phyloP scores from a whole-genome alignment of 2,888 invertebrate species.

The Volucella inanis region DNA sequence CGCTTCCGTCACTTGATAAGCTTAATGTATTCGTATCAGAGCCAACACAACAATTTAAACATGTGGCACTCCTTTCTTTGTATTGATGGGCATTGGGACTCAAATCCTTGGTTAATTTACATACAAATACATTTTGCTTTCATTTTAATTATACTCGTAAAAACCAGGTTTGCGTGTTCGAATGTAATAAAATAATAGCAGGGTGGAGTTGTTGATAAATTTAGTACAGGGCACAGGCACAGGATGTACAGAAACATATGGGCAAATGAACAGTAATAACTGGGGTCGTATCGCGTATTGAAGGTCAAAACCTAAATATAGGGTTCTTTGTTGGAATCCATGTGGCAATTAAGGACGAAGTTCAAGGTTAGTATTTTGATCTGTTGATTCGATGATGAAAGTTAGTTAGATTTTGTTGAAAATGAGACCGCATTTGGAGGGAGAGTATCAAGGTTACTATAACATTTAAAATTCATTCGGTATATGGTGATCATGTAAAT shows the following conservation, averaged over 20 bases:
- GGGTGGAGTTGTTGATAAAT: conserved; percentile 74
- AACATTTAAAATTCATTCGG: too few species aligned
- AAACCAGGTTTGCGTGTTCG: conserved; percentile 67
- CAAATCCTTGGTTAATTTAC: conserved; percentile 61
- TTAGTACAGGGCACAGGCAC: conserved; percentile 35
- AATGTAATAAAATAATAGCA: conserved; percentile 70
- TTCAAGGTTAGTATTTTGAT: conserved; percentile 63
- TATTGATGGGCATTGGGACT: conserved; percentile 64
- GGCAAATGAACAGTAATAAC: conserved; percentile 26
- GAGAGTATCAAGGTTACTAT: background rate
- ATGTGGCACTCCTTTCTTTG: conserved; percentile 56
- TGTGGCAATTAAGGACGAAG: conserved; percentile 58
- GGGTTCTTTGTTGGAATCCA: conserved; percentile 43
- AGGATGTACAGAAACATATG: background rate
- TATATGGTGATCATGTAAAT: too few species aligned
- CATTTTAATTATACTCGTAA: conserved; percentile 65
- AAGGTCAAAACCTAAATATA: conserved; percentile 60
- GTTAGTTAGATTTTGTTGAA: conserved; percentile 4
- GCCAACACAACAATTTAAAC: conserved; percentile 27
- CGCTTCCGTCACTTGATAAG: conserved; percentile 34
- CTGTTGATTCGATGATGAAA: conserved; percentile 60
- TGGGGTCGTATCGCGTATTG: conserved; percentile 47
- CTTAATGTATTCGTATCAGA: conserved; percentile 1
- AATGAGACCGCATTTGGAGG: background rate
- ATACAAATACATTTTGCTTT: conserved; percentile 67